Conservation (phyloP, 2,888 invertebrate species). For the Drosophila monieri region DNA sequence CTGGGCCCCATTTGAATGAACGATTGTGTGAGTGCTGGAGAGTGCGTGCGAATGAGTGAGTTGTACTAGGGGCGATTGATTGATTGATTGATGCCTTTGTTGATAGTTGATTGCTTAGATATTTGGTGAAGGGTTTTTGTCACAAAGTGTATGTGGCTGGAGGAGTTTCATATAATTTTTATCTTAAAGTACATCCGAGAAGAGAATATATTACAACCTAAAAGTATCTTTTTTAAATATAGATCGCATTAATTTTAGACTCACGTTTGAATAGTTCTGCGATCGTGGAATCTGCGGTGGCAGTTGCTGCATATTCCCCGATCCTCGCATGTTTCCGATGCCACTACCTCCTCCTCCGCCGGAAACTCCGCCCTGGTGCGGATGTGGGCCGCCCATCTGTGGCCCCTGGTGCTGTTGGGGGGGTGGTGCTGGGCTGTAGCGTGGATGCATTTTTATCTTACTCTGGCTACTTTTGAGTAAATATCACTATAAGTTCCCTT, state of each 20-base stretch:
- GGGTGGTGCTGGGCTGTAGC: constrained; percentile 80
- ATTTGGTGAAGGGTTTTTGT: constrained; percentile 19
- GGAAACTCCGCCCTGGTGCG: constrained; percentile 40
- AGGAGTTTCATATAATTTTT: neutral
- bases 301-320: constrained; percentile 56
- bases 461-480: constrained; percentile 9
- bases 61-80: constrained; percentile 57
- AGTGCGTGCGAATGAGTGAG: constrained; percentile 43
- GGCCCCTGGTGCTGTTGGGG: constrained; percentile 48
- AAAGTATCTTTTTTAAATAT: constrained; percentile 12
- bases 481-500: constrained; percentile 22
- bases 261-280: constrained; percentile 84
- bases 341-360: constrained; percentile 25
- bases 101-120: constrained; percentile 29
- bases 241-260: constrained; percentile 58
- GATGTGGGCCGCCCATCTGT: constrained; percentile 53
- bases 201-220: constrained; percentile 7
- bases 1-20: constrained; percentile 60
- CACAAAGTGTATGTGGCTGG: neutral
- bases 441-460: constrained; percentile 73
- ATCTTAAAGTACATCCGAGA: no score
- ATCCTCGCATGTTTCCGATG: constrained; percentile 43
- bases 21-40: constrained; percentile 50
- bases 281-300: constrained; percentile 62
- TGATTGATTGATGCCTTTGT: constrained; percentile 58